Evolutionary conservation across 1,140 invertebrate genomes (phyloP).

Genomic region (Zaprionus camerounensis): DNA sequence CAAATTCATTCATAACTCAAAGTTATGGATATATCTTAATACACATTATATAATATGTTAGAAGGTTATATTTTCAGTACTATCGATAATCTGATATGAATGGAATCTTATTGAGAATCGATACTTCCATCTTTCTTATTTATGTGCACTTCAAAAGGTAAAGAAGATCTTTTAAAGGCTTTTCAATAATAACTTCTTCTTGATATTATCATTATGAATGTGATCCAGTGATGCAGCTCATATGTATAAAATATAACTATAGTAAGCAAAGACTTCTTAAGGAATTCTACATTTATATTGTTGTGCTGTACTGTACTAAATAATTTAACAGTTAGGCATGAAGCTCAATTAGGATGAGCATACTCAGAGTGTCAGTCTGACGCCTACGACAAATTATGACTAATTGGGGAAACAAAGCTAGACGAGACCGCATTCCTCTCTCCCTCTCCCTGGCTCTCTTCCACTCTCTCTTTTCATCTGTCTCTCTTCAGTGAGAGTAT

Average conservation of each 20-base stretch:
- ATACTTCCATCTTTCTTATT: not conserved
- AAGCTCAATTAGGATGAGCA: constrained; percentile 2
- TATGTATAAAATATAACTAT: no score
- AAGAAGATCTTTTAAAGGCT: not conserved
- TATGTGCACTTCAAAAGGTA: not conserved
- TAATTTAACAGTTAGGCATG: not conserved
- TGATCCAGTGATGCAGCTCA: not conserved
- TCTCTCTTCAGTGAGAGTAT: constrained; percentile 62
- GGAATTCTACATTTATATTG: not conserved
- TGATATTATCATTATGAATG: not conserved
- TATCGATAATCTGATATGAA: not conserved
- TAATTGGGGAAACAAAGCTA: constrained; percentile 60
- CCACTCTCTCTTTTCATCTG: not conserved
- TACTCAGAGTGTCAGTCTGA: constrained; percentile 9
- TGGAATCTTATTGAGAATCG: not conserved
- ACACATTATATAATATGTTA: not conserved
- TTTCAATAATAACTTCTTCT: not conserved
- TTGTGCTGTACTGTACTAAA: not conserved
- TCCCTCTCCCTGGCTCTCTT: not conserved
- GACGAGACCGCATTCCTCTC: constrained; percentile 25
- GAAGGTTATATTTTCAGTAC: not conserved
- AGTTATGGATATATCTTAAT: no score
- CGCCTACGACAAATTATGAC: constrained; percentile 46
- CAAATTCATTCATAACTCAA: no score
- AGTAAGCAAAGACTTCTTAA: not conserved